These are phyloP conservation scores for Chaetorhynchus papuensis DNA, from an alignment of 2,113 vertebrate species.

Conservation along the genomic window DNA sequence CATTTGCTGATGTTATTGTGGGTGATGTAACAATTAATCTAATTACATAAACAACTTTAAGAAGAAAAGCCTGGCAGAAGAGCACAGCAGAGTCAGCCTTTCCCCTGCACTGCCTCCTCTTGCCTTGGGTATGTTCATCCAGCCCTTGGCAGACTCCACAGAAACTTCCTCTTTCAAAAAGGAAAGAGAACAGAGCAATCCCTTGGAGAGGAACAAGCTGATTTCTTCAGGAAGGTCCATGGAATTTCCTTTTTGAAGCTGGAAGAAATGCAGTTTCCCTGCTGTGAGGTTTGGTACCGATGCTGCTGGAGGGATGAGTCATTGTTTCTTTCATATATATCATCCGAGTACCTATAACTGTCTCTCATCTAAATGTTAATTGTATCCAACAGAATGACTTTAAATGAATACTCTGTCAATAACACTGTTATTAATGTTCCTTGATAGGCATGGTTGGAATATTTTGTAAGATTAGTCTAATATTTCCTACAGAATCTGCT, in stretches of 20 bases:
- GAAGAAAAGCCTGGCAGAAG: background rate
- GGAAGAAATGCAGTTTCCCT: background rate
- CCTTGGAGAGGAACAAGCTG: background rate
- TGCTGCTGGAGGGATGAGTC: constrained; percentile 40
- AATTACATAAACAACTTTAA: background rate
- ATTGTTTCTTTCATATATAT: constrained; percentile 44
- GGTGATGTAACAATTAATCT: background rate
- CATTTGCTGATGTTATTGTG: background rate
- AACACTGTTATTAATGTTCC: constrained; percentile 60
- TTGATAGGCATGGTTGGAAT: constrained; percentile 55
- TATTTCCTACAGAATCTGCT: constrained; percentile 16
- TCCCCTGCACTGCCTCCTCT: too few species aligned
- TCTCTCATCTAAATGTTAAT: constrained; percentile 61
- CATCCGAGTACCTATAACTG: constrained; percentile 52
- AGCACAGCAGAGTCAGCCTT: background rate
- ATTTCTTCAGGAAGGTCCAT: background rate
- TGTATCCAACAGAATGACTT: constrained; percentile 59
- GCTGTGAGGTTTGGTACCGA: background rate
- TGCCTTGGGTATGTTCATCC: background rate
- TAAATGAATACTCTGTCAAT: constrained; percentile 58
- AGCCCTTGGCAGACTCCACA: background rate
- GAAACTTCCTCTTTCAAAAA: background rate
- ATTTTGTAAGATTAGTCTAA: constrained; percentile 34
- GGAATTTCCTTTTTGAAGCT: background rate
- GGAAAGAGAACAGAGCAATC: background rate